Evolutionary conservation across 23 tunicate species (phyloP).

Genomic region (Diplosoma virens): DNA sequence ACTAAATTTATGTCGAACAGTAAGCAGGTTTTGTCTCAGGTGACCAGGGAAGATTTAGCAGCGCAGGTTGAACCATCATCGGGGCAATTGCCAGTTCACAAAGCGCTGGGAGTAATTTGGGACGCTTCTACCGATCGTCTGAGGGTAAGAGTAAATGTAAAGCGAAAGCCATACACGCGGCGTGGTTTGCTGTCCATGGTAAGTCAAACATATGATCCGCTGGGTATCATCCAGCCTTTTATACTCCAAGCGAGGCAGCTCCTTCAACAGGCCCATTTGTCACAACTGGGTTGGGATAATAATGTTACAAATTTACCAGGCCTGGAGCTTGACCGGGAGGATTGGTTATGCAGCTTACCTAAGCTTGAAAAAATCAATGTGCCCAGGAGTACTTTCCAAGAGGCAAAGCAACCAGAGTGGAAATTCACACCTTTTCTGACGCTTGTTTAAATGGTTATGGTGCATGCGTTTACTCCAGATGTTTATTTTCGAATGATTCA

Average conservation of each 20-base stretch:
- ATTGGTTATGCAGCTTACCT: not conserved
- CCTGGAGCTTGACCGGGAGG: not conserved
- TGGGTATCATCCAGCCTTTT: no score
- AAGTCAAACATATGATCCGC: no score
- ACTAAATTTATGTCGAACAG: conserved; percentile 4
- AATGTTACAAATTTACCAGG: not conserved
- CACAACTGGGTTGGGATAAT: not conserved
- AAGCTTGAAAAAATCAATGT: not conserved
- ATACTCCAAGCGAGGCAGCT: not conserved
- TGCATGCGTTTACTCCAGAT: no score
- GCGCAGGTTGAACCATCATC: not conserved
- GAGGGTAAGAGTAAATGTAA: not conserved
- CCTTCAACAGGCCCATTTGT: not conserved
- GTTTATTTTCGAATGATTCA: no score
- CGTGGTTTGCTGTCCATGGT: no score
- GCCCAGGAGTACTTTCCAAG: not conserved
- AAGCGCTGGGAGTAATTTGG: not conserved
- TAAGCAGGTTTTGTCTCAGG: not conserved
- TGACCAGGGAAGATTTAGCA: not conserved
- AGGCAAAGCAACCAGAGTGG: not conserved
- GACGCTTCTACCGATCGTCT: not conserved
- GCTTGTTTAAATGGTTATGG: no score
- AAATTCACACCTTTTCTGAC: no score
- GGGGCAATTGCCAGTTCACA: not conserved
- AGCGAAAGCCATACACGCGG: no score